These are phyloP conservation scores for Listrodromus nycthemerus DNA, from an alignment of 2,888 invertebrate genomes.

Conservation along the genomic window DNA sequence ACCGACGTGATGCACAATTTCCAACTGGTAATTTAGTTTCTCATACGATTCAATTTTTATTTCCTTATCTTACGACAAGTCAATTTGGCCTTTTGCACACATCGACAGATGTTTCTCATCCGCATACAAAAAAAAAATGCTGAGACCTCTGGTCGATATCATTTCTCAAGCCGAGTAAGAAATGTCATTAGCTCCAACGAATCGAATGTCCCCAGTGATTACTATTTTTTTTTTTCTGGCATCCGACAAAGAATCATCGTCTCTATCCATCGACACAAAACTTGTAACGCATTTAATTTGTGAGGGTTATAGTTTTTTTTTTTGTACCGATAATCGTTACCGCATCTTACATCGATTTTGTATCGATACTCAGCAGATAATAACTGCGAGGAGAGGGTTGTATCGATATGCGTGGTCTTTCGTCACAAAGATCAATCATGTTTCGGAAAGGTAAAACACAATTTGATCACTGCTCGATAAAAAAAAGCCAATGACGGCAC, in stretches of 20 bases:
- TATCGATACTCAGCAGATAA: not conserved
- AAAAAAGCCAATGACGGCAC: conserved; percentile 1
- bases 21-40: not conserved
- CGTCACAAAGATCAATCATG: not conserved
- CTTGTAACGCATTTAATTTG: not conserved
- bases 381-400: not conserved
- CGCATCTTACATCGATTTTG: not conserved
- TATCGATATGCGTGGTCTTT: not conserved
- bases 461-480: not conserved
- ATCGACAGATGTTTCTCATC: not conserved
- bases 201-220: not conserved
- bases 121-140: not conserved
- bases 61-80: not conserved
- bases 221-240: not conserved
- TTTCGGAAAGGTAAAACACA: not conserved
- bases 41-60: not conserved
- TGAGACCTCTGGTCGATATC: not conserved
- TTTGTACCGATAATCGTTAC: not conserved
- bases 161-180: too few species aligned
- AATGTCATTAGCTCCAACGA: not conserved
- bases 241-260: not conserved
- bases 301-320: not conserved
- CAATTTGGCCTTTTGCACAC: not conserved
- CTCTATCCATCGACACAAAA: not conserved
- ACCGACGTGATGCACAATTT: not conserved